These are phyloP conservation scores for Scylla paramamosain DNA, from an alignment of 1,140 invertebrate genomes.

Conservation along the genomic window DNA sequence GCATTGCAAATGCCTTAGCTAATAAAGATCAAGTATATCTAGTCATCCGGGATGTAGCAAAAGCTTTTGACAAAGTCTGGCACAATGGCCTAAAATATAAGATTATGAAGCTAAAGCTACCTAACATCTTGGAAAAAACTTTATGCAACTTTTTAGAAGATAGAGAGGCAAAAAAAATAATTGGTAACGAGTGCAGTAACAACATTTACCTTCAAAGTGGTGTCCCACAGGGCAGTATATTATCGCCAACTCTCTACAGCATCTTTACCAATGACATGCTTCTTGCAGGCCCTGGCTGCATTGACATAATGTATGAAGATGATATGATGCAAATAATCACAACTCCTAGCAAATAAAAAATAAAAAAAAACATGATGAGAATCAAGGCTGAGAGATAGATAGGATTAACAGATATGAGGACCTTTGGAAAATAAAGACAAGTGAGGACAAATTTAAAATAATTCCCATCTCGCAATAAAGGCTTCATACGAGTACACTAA, in stretches of 20 bases:
- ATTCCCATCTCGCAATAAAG: not conserved
- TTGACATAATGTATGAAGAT: not conserved
- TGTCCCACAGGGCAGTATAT: not conserved
- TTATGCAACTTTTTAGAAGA: conserved; percentile 1
- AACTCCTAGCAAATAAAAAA: not conserved
- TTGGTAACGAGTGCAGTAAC: not conserved
- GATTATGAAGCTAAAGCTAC: not conserved
- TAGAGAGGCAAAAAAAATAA: not conserved
- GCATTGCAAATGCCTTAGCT: not conserved
- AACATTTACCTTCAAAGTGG: not conserved
- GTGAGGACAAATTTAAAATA: not conserved
- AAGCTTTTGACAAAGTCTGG: conserved; percentile 47
- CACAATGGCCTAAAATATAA: not conserved
- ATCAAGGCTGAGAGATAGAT: not conserved
- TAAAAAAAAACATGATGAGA: not conserved
- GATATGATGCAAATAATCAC: not conserved
- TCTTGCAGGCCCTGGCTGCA: not conserved
- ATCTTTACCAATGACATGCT: not conserved
- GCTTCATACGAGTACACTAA: not conserved
- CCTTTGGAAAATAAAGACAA: not conserved
- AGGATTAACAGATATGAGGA: not conserved
- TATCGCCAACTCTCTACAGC: not conserved
- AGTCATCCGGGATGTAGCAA: conserved; percentile 12
- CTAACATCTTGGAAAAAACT: not conserved
- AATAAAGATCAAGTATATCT: too few relatives aligned